Percentiles rank a stretch among this genome's conserved stretches.
Conservation (phyloP, 1,140 invertebrate species). For the Papilio polytes region DNA sequence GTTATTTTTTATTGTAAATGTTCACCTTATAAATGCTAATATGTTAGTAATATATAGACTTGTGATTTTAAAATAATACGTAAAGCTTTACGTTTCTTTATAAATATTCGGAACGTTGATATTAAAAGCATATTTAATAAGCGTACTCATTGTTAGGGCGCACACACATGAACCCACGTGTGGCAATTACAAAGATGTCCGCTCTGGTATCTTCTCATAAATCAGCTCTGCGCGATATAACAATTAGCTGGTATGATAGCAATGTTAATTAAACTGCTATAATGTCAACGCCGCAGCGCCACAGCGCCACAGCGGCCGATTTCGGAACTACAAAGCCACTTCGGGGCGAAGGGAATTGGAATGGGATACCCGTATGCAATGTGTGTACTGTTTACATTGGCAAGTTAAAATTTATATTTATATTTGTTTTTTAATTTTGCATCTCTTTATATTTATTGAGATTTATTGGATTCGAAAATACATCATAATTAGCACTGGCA, state of each 20-base stretch:
- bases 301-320: conserved; percentile 47
- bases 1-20: background rate
- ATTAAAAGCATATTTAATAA: conserved; percentile 39
- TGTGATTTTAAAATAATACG: background rate
- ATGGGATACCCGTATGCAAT: conserved; percentile 21
- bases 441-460: background rate
- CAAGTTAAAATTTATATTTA: background rate
- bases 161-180: conserved; percentile 66
- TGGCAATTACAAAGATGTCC: conserved; percentile 82
- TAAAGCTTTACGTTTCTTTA: background rate
- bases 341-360: conserved; percentile 33
- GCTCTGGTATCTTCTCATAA: conserved; percentile 76
- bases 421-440: background rate
- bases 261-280: conserved; percentile 84
- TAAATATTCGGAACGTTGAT: background rate
- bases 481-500: no score
- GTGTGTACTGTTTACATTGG: background rate
- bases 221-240: conserved; percentile 84
- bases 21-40: background rate
- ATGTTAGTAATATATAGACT: background rate
- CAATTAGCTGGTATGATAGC: conserved; percentile 84
- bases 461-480: background rate
- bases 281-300: conserved; percentile 66
- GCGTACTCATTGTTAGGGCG: conserved; percentile 56
- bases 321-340: conserved; percentile 48